Evolutionary conservation across 2,888 invertebrate species (phyloP).

Genomic region (Phytoseiulus persimilis): DNA sequence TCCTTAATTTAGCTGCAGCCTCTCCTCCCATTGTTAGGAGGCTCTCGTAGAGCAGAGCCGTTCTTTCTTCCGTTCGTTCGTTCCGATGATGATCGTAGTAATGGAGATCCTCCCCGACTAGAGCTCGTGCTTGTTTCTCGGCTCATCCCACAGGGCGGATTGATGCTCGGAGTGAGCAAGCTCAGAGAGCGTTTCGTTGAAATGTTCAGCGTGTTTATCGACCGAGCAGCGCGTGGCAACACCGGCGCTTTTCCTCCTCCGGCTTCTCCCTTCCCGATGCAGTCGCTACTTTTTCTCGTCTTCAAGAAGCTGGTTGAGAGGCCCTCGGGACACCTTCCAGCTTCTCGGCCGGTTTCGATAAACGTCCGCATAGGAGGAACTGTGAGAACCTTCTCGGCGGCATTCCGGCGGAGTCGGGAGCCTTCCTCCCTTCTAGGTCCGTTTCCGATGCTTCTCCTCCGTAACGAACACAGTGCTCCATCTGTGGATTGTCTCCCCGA

Average conservation of each 20-base stretch:
- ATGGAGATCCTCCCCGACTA: no score
- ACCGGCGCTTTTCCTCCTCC: background rate
- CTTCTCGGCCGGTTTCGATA: background rate
- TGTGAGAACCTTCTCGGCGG: background rate
- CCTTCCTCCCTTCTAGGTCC: no score
- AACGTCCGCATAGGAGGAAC: background rate
- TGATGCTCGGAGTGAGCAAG: background rate
- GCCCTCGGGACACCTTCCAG: background rate
- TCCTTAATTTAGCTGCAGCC: background rate
- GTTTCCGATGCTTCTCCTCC: no score
- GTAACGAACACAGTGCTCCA: no score
- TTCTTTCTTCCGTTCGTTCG: background rate
- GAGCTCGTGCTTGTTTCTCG: no score
- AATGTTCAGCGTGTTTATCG: background rate
- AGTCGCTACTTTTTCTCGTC: background rate
- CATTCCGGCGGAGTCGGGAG: background rate
- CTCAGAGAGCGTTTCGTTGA: background rate
- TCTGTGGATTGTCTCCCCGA: no score
- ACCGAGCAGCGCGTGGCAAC: background rate
- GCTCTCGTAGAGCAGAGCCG: background rate
- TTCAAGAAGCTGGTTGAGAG: background rate
- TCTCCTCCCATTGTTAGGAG: background rate
- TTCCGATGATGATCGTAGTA: no score
- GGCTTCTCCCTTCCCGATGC: background rate
- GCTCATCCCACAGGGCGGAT: background rate